These are phyloP conservation scores for Formica exsecta DNA, from an alignment of 1,140 invertebrate species.

Conservation along the genomic window DNA sequence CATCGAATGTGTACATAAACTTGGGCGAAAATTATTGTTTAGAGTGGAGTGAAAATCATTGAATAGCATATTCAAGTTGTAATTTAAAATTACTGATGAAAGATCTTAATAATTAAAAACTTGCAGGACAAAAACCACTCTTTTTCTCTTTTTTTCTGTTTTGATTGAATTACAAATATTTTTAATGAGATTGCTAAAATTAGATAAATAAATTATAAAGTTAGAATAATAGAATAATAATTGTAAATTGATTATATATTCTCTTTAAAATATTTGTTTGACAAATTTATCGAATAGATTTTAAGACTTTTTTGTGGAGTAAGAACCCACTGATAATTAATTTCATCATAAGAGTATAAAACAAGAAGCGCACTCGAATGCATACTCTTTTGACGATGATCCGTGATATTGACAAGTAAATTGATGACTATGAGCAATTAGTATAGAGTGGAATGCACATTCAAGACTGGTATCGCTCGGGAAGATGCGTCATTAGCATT, in stretches of 20 bases:
- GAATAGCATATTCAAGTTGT: not conserved
- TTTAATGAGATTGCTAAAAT: not conserved
- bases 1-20: slow-evolving; percentile 12
- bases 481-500: slow-evolving; percentile 16
- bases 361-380: not conserved
- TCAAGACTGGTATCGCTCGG: slow-evolving; percentile 19
- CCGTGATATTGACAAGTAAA: slow-evolving; percentile 16
- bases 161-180: not conserved
- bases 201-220: too few relatives aligned
- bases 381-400: not conserved
- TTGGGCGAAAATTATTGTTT: slow-evolving; percentile 25
- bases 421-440: slow-evolving; percentile 26
- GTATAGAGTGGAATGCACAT: not conserved
- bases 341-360: not conserved
- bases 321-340: not conserved
- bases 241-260: slow-evolving; percentile 17
- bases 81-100: not conserved
- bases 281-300: not conserved
- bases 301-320: not conserved
- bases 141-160: too few relatives aligned
- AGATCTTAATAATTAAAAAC: not conserved
- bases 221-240: not conserved
- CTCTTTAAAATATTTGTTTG: not conserved
- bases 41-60: not conserved
- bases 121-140: too few relatives aligned